Conservation (phyloP, 2,113 vertebrate species). For the Hepsetus odoe region DNA sequence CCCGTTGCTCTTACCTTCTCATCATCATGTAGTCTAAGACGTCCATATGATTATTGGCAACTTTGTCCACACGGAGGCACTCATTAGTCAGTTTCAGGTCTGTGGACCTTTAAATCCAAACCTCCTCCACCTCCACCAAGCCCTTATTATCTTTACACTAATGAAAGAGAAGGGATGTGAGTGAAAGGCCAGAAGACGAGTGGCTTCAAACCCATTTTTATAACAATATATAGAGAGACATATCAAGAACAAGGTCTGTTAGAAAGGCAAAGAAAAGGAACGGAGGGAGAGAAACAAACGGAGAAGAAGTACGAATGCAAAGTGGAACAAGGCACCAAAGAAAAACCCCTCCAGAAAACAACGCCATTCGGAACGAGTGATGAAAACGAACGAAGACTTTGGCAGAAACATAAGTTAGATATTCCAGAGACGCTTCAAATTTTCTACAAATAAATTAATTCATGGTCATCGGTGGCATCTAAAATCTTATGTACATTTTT, state of each 20-base stretch:
- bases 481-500: slow-evolving; percentile 81
- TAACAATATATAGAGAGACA: slow-evolving; percentile 76
- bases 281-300: slow-evolving; percentile 38
- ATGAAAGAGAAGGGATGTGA: background rate
- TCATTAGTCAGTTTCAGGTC: background rate
- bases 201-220: slow-evolving; percentile 69
- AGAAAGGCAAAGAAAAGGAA: slow-evolving; percentile 64
- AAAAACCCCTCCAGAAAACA: slow-evolving; percentile 27
- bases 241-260: slow-evolving; percentile 70
- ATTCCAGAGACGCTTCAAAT: slow-evolving; percentile 69
- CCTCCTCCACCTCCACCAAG: background rate
- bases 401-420: slow-evolving; percentile 65
- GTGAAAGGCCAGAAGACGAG: background rate
- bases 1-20: background rate
- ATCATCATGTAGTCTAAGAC: background rate
- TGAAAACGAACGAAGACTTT: slow-evolving; percentile 59
- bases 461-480: slow-evolving; percentile 73
- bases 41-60: no score
- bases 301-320: background rate
- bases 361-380: background rate
- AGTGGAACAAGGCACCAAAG: slow-evolving; percentile 47
- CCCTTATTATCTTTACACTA: background rate
- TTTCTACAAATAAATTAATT: slow-evolving; percentile 77
- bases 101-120: background rate
- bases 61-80: background rate